Conservation (phyloP, 2,113 vertebrate species). For the Catagonus wagneri region DNA sequence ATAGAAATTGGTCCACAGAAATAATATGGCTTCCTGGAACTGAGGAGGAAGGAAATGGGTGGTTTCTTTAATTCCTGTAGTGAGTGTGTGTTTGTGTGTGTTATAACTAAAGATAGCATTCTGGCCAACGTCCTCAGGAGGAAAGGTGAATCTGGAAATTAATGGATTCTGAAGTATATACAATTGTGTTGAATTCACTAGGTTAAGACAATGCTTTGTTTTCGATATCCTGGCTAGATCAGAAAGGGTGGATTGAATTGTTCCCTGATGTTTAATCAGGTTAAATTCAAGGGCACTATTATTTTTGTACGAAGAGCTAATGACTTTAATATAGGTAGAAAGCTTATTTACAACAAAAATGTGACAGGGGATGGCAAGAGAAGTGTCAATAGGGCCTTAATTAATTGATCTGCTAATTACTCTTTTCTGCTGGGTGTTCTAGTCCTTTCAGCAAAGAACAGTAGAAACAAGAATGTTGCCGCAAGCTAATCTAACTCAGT, state of each 20-base stretch:
- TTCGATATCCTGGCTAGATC: conserved; percentile 37
- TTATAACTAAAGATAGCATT: conserved; percentile 76
- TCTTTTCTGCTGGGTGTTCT: conserved; percentile 58
- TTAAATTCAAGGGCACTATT: conserved; percentile 64
- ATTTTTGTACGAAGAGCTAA: conserved; percentile 64
- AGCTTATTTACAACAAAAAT: conserved; percentile 70
- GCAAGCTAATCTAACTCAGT: not conserved
- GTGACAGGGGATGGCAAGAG: conserved; percentile 8
- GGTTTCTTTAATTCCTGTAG: conserved; percentile 79
- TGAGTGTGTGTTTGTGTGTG: conserved; percentile 60
- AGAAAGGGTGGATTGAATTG: conserved; percentile 40
- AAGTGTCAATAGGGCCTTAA: conserved; percentile 50
- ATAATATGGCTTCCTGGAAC: conserved; percentile 81
- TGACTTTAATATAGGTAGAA: conserved; percentile 62
- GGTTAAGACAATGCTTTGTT: conserved; percentile 50
- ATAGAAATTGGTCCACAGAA: conserved; percentile 72
- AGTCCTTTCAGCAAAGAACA: conserved; percentile 57
- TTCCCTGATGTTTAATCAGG: conserved; percentile 47
- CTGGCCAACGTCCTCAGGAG: conserved; percentile 44
- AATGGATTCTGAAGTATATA: conserved; percentile 53
- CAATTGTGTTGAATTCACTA: conserved; percentile 35
- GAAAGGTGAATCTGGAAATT: conserved; percentile 65
- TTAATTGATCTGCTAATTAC: conserved; percentile 73
- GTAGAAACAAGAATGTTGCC: not conserved
- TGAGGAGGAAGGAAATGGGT: conserved; percentile 79